Base-by-base conservation (phyloP, 2,888 invertebrate genomes). In the Agrotis segetum region DNA sequence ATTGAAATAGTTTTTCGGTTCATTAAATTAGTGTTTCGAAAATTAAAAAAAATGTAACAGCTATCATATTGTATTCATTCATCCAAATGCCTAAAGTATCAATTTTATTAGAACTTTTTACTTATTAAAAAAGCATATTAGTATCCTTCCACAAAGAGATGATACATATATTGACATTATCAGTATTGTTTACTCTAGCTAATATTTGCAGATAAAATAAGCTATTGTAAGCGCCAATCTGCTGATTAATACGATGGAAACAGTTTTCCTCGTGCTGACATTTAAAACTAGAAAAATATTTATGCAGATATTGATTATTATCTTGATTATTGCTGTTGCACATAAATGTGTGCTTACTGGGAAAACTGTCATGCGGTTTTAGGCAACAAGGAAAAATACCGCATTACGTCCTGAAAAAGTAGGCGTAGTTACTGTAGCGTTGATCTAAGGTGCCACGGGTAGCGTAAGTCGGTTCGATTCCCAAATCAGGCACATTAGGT, bases 121-220 rank as follows among this genome's bases (percentile, higher is more conserved):
- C 3, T 29, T 3, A 29, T 3, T 29, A 29, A 29, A 29, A 29
- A 5, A 29, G 29, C 5, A 61, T 13, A 17, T 29, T 7, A 14
- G 17, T 21, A 1, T 46, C n/a, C n/a, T 52, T 14, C 7, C 16
- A 2, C 14, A 21, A 5, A n/a, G 19, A 17, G 17, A 17, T 4
- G 13, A 19, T 34, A n/a, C 14, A 11, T 59, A 46, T 13, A 47
- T 47, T 55, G 46, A 9, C 34, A 14, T 21, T 68, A 69, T 47
- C 46, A 40, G 16, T 58, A 59, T 50, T 71, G 14, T 70, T 60
- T 60, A 50, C 24, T 1, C 40, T 24, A 7, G 21, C n/a, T 24
- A 16, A 47, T 34, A 4, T 9, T 29, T 21, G 34, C 2, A 34
- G 34, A 34, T 5, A 66, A 52, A 52, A 52, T 62, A 62, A 34